These are phyloP conservation scores for Tenthredo distinguenda DNA, from an alignment of 2,888 invertebrate species.

Conservation along the genomic window DNA sequence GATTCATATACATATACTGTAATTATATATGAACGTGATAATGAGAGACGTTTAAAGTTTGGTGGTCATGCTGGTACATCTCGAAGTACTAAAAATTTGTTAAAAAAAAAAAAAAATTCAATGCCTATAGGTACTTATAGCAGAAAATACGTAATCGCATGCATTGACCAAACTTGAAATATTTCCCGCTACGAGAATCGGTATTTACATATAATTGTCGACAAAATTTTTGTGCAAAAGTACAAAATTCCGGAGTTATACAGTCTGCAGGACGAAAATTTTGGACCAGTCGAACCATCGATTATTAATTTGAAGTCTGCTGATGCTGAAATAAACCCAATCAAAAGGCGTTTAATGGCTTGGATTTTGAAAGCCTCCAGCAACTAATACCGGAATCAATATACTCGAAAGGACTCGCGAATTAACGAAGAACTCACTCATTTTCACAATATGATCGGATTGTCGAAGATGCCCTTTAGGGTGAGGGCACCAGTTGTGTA, in stretches of 20 bases:
- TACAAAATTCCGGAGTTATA: slow-evolving; percentile 34
- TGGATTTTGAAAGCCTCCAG: neutral
- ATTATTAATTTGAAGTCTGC: neutral
- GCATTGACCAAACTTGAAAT: slow-evolving; percentile 22
- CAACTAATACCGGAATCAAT: slow-evolving; percentile 1
- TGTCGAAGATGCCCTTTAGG: neutral
- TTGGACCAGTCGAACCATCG: slow-evolving; percentile 21
- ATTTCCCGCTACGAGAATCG: neutral
- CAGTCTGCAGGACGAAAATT: slow-evolving; percentile 32
- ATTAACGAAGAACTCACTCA: neutral
- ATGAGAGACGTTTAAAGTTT: slow-evolving; percentile 9
- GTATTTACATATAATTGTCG: slow-evolving; percentile 18
- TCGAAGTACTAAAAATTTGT: neutral
- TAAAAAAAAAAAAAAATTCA: neutral
- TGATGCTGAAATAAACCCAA: neutral
- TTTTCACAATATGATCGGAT: slow-evolving; percentile 5
- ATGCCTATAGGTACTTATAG: neutral
- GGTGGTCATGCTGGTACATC: slow-evolving; percentile 2
- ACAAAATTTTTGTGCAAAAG: slow-evolving; percentile 36
- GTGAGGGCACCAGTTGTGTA: neutral
- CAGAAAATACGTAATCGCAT: neutral
- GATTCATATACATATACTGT: slow-evolving; percentile 15
- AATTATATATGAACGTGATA: slow-evolving; percentile 14
- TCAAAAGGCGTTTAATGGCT: neutral
- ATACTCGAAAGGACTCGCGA: neutral